Base-by-base conservation (phyloP, 2,113 vertebrate species). In the Bujurquina vittata region DNA sequence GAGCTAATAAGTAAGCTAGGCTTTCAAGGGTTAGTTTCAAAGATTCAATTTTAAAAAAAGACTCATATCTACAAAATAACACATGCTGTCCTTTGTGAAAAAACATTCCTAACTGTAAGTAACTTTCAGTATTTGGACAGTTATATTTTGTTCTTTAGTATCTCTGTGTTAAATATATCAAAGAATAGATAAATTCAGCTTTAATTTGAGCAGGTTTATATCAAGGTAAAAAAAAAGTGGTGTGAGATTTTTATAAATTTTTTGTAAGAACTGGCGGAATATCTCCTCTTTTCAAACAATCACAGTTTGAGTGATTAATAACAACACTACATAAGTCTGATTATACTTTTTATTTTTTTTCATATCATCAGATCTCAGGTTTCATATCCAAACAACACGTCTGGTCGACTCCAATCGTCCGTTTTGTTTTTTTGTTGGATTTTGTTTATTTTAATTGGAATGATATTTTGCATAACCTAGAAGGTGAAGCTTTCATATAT, bases 291-390 rank as follows among this genome's bases (percentile, higher is more conserved):
- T 55, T 52, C 1, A 8, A 52, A 20, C 40, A 43, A 14, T 43
- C 11, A 12, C 3, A 2, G 12, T 43, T 43, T 43, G 40, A 43
- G 40, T 43, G 11, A 43, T 43, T 14, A 43, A 14, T 43, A 14
- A 43, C 18, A 3, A 43, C 10, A 43, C 10, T 33, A 33, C 33
- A 33, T 6, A 33, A 17, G n/a, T 65, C n/a, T 17, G 22, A 49
- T 69, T 69, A 17, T 49, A 69, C 49, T 43, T 1, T 43, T 69
- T 69, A 69, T 49, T 49, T 49, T 26, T 69, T 23, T 69, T 69
- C 65, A 69, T 20, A 43, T 20, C 40, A 49, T 69, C 65, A 49
- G 29, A 69, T 69, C 43, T 69, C 65, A 69, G 65, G 23, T 69
- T 37, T 22, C 15, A 23, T 0, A 43, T 69, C 63, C 5, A 1